Conservation (phyloP, 2,113 vertebrate genomes). For the Dipodomys spectabilis region DNA sequence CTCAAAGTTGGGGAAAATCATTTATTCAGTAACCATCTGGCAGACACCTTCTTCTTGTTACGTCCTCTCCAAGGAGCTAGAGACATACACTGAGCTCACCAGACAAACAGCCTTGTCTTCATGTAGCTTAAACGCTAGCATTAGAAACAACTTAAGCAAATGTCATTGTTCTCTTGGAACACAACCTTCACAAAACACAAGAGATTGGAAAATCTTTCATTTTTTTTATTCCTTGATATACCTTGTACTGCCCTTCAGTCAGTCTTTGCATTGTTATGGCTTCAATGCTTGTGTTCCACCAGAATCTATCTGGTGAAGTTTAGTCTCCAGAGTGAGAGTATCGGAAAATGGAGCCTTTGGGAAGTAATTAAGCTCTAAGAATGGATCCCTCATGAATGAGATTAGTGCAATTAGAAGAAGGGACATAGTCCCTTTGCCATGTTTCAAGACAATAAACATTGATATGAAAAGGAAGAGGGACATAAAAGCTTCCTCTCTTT, state of each 20-base stretch:
- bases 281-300: not conserved
- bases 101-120: not conserved
- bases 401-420: not conserved
- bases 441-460: too few species aligned
- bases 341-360: fast-evolving
- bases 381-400: not conserved
- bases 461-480: too few species aligned
- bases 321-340: not conserved
- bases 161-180: not conserved
- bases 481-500: too few species aligned
- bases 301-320: not conserved
- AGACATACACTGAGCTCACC: not conserved
- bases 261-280: not conserved
- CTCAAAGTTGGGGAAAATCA: not conserved
- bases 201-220: not conserved
- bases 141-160: not conserved
- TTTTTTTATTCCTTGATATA: not conserved
- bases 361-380: not conserved
- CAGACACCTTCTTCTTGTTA: not conserved
- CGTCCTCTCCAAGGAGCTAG: not conserved
- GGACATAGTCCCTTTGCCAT: too few species aligned
- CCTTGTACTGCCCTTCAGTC: not conserved
- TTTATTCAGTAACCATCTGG: not conserved
- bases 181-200: not conserved
- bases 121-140: not conserved